Evolutionary conservation across 2,113 vertebrate genomes (phyloP), one percentile per base, ranked within the genome.

Genomic region (Aldabrachelys gigantea): DNA sequence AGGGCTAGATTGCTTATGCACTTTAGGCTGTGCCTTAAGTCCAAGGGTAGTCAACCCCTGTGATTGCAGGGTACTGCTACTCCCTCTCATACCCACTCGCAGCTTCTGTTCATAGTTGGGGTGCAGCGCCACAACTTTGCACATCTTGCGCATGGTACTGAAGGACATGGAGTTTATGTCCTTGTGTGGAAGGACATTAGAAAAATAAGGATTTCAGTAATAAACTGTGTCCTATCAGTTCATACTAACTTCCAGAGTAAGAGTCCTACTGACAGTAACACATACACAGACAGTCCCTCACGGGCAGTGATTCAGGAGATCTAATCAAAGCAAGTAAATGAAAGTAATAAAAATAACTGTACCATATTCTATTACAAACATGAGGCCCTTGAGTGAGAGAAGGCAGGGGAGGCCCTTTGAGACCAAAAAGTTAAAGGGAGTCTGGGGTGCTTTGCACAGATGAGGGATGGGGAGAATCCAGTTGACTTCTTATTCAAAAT

Each of bases 71-170:
- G 8, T 72, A 29, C 5, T 16, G 41, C 12, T 27, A 25, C 25
- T 11, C 41, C 22, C 24, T 10, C 6, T 44, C 6, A 6, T 78
- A 25, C 14, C 22, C 75, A 72, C 41, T 76, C 10, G 12, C 6
- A 47, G 5, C 10, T 25, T 27, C 24, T 3, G 6, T 78, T 78
- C 24, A 44, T 25, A 27, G 11, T 4, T 47, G 75, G 22, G 11
- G 24, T 6, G 41, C 75, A 47, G 41, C 25, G 12, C 38, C 41
- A 76, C 10, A 86, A 1, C 0, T 8, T 1, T 2, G 49, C n/a
- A 81, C 2, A 41, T 11, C 35, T 82, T 78, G n/a, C 0, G 2
- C 3, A 10, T 10, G 2, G 19, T 91, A 6, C 6, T 25, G 24
- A 78, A 29, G 41, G 5, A 78, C 6, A 13, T 22, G 21, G 22